Evolutionary conservation across 2,888 invertebrate species (phyloP), one percentile per base, ranked within the genome.

Genomic region (Catocala nupta): DNA sequence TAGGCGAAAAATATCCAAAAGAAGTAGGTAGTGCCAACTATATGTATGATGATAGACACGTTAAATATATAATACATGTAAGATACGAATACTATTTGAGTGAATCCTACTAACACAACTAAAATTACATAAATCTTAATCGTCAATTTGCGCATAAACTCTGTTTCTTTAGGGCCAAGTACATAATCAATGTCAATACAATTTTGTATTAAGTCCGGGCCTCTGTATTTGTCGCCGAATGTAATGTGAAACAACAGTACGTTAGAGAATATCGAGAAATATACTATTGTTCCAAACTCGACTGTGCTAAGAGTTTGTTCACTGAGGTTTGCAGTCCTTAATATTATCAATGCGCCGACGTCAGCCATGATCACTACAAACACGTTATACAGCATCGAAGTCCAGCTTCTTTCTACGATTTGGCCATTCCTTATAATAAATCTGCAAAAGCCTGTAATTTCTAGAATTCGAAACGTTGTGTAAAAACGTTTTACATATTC

Each of bases 131-230:
- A 86, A 0, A 73, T 64, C 34, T 65, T 81, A 0, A 75, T 61
- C 2, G 75, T 73, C 4, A 82, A 67, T 5, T 81, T 65, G 72
- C 92, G 84, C 85, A 92, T 84, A 51, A 89, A 89, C 49, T 76
- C 79, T 0, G 91, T 90, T 65, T 90, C 84, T n/a, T 83, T 66
- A 1, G 77, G 70, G 10, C 90, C 90, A 0, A 92, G 70, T 43
- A 86, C 77, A 7, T 67, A 48, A 64, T 92, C 92, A 0, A 90
- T 83, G 45, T 89, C 80, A 7, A 90, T 83, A 52, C 74, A 78
- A 36, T 74, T 70, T 8, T 81, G 70, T 1, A 91, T 67, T 0
- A 91, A 58, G 0, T 78, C 69, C 0, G 81, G 56, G 7, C 83
- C 87, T 10, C 75, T 73, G 12, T 69, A 63, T 55, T 80, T 78